phyloP scores from a whole-genome alignment of 2,113 vertebrate species.

The Uropsilus gracilis region DNA sequence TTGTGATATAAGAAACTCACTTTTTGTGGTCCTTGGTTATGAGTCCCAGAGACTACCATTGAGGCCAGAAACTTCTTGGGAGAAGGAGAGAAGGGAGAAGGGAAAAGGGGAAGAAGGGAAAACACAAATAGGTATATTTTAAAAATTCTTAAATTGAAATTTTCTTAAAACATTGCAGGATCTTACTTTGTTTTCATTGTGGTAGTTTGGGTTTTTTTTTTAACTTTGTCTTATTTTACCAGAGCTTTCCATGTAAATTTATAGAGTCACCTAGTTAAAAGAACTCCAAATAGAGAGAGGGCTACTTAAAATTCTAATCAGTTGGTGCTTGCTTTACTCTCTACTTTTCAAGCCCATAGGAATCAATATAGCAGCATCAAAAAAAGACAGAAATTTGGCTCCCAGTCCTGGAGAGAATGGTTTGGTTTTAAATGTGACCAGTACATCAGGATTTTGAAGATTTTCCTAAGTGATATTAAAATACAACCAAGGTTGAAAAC shows the following conservation, averaged over 20 bases:
- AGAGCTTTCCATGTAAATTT: background rate
- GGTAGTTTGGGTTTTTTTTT: background rate
- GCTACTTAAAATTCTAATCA: background rate
- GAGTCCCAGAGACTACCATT: background rate
- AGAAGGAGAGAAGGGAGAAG: background rate
- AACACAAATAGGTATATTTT: background rate
- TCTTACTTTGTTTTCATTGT: background rate
- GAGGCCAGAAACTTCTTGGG: background rate
- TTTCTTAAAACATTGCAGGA: background rate
- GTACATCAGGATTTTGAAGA: background rate
- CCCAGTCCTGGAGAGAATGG: background rate
- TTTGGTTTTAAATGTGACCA: background rate
- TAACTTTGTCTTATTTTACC: slow-evolving; percentile 15
- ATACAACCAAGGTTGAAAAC: background rate
- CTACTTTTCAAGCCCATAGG: background rate
- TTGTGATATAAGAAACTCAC: background rate
- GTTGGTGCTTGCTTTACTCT: background rate
- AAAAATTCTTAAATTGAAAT: background rate
- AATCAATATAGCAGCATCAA: background rate
- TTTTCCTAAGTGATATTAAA: background rate
- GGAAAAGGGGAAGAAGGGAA: background rate
- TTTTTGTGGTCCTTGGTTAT: background rate
- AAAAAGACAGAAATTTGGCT: background rate
- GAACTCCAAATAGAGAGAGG: background rate
- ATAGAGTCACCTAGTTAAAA: background rate